Evolutionary conservation across 2,888 invertebrate genomes (phyloP).

Genomic region (Drosophila nr. medialis): DNA sequence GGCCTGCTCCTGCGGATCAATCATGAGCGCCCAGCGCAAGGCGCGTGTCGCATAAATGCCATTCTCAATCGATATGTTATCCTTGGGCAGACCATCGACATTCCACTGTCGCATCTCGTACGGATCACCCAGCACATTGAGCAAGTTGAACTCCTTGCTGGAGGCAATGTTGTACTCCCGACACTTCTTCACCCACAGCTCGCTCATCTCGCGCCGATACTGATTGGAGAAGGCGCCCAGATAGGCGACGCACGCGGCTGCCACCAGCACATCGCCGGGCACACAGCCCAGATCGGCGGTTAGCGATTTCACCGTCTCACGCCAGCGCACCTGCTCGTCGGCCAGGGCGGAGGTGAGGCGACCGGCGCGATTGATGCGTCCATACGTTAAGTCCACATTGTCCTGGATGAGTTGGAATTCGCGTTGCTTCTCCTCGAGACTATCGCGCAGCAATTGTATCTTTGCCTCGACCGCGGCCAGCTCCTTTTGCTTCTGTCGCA

Average conservation of each 20-base stretch:
- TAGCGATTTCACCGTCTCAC: conserved; percentile 89
- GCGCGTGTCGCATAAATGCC: conserved; percentile 94
- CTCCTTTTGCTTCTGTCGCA: conserved; percentile 92
- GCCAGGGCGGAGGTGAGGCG: conserved; percentile 93
- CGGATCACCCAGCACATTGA: conserved; percentile 91
- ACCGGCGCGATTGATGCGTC: conserved; percentile 92
- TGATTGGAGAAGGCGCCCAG: conserved; percentile 94
- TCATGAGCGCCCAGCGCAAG: conserved; percentile 95
- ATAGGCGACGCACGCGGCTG: conserved; percentile 95
- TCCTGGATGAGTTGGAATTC: conserved; percentile 91
- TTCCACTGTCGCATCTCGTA: conserved; percentile 96
- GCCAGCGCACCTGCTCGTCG: conserved; percentile 95
- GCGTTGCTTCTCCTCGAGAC: conserved; percentile 89
- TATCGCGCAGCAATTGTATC: conserved; percentile 85
- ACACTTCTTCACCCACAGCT: conserved; percentile 89
- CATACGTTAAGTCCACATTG: conserved; percentile 91
- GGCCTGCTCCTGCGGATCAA: conserved; percentile 98
- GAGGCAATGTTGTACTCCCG: conserved; percentile 89
- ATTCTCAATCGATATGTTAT: conserved; percentile 95
- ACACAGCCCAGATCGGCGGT: conserved; percentile 89
- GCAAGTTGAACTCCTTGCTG: conserved; percentile 89
- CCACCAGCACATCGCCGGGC: conserved; percentile 94
- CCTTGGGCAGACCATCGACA: conserved; percentile 93
- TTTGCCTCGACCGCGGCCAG: conserved; percentile 93
- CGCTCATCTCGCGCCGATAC: conserved; percentile 89